Percentiles rank a stretch among this genome's conserved stretches.
phyloP scores from a whole-genome alignment of 2,113 vertebrate species.

The Empidonax traillii region DNA sequence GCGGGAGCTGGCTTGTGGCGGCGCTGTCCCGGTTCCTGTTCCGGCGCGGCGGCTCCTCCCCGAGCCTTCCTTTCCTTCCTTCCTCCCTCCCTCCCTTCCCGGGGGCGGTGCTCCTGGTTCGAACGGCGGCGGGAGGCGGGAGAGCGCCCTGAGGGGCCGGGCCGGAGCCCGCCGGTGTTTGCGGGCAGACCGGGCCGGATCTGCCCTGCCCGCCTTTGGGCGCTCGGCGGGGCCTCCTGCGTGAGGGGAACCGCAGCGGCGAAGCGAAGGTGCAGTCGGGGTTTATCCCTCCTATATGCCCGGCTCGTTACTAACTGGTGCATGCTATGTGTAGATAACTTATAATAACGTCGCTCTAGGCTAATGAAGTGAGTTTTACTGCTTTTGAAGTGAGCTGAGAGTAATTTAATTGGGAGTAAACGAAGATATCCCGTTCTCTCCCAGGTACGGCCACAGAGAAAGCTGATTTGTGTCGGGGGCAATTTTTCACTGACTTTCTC shows the following conservation, averaged over 20 bases:
- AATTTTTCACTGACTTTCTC: rapidly evolving
- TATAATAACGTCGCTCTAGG: no score
- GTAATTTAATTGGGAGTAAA: rapidly evolving
- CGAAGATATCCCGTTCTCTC: rapidly evolving
- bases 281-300: rapidly evolving
- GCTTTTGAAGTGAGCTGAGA: rapidly evolving
- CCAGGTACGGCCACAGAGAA: no score
- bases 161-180: neutral
- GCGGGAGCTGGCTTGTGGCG: no score
- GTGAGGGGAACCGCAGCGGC: rapidly evolving
- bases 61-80: neutral
- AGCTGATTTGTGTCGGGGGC: rapidly evolving
- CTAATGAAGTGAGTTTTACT: rapidly evolving
- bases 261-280: no score
- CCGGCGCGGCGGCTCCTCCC: neutral
- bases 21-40: neutral
- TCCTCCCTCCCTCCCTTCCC: neutral
- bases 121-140: neutral
- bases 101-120: neutral
- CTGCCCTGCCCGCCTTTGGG: neutral
- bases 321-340: rapidly evolving
- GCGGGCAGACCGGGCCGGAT: neutral
- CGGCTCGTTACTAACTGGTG: no score
- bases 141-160: neutral
- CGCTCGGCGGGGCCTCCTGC: neutral